A percentile compares a stretch with the other conserved stretches of the same genome.
These are phyloP conservation scores for Cyprinodon diabolis DNA, from an alignment of 2,797 vertebrate genomes.

Conservation along the genomic window DNA sequence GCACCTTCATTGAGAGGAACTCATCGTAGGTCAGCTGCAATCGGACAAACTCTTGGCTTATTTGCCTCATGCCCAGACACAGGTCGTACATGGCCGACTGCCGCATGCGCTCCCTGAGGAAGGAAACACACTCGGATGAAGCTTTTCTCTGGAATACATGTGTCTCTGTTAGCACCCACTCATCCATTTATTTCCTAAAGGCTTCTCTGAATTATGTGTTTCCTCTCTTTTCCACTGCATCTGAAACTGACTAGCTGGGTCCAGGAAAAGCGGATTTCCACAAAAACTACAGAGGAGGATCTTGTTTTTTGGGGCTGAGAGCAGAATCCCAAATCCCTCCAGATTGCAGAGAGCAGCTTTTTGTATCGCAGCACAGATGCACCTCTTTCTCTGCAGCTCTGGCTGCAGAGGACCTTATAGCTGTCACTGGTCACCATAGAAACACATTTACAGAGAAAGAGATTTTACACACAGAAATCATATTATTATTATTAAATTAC, in stretches of 20 bases:
- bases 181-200: background rate
- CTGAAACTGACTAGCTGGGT: slow-evolving; percentile 39
- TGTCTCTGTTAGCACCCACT: background rate
- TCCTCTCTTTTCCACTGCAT: background rate
- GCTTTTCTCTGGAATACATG: background rate
- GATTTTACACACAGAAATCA: background rate
- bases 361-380: slow-evolving; percentile 62
- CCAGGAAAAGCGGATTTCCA: slow-evolving; percentile 55
- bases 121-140: slow-evolving; percentile 16
- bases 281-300: slow-evolving; percentile 59
- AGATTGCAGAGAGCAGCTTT: slow-evolving; percentile 67
- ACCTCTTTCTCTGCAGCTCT: slow-evolving; percentile 50
- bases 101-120: slow-evolving; percentile 93
- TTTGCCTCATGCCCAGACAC: slow-evolving; percentile 97
- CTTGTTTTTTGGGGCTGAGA: slow-evolving; percentile 58
- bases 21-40: slow-evolving; percentile 97
- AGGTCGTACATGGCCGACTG: slow-evolving; percentile 98
- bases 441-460: slow-evolving; percentile 6
- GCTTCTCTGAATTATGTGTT: slow-evolving; percentile 16
- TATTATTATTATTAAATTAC: background rate
- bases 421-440: slow-evolving; percentile 36
- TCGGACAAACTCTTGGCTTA: slow-evolving; percentile 96
- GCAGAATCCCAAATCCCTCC: slow-evolving; percentile 74
- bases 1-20: slow-evolving; percentile 97
- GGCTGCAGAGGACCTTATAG: slow-evolving; percentile 21